These are phyloP conservation scores for Troilus luridus DNA, from an alignment of 2,888 invertebrate genomes.

Conservation along the genomic window DNA sequence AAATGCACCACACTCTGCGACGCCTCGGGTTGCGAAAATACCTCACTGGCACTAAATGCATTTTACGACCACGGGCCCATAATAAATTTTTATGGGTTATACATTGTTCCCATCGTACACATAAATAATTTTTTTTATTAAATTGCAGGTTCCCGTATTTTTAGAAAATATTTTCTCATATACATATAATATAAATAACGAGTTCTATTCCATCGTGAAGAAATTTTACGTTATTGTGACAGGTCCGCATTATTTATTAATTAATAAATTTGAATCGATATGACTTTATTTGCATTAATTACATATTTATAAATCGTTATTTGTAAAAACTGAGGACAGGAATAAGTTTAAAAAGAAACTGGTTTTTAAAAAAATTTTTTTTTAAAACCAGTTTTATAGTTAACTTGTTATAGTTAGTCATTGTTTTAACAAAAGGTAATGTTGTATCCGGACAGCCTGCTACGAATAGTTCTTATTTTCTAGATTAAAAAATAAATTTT, in stretches of 20 bases:
- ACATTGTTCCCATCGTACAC: background rate
- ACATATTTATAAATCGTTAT: background rate
- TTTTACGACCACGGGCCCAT: background rate
- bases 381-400: no score
- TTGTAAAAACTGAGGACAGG: background rate
- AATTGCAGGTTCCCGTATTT: background rate
- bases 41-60: background rate
- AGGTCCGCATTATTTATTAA: background rate
- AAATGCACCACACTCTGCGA: background rate
- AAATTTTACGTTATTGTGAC: background rate
- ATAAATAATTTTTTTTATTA: background rate
- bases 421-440: no score
- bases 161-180: background rate
- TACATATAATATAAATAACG: background rate
- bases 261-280: background rate
- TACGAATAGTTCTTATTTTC: no score
- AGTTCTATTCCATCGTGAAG: background rate
- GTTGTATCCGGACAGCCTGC: no score
- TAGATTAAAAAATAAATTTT: no score
- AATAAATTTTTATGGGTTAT: constrained; percentile 14
- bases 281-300: background rate
- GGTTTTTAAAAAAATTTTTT: background rate
- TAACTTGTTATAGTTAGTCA: no score
- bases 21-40: constrained; percentile 20
- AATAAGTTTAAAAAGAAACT: background rate